Evolutionary conservation across 2,113 vertebrate genomes (phyloP).

Genomic region (Xiphorhynchus elegans): DNA sequence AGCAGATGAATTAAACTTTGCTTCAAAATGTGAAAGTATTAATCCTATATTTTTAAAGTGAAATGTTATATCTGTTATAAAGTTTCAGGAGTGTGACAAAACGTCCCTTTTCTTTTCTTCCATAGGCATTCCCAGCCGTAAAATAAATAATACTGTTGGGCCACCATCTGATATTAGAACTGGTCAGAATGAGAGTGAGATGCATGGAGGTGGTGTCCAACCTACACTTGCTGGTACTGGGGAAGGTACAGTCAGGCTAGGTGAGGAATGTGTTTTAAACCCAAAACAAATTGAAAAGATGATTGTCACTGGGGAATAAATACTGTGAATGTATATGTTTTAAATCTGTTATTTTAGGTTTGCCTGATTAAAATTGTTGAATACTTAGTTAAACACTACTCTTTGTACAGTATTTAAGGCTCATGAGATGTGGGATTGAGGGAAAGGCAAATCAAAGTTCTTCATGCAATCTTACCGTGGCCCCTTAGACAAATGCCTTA

Average conservation of each 20-base stretch:
- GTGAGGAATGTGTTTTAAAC: slow-evolving; percentile 71
- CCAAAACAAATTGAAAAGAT: neutral
- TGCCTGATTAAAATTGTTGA: neutral
- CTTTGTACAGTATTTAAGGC: neutral
- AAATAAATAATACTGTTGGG: slow-evolving; percentile 70
- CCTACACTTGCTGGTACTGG: slow-evolving; percentile 76
- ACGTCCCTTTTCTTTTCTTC: neutral
- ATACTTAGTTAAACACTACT: neutral
- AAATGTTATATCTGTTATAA: neutral
- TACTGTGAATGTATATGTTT: neutral
- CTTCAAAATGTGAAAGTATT: neutral
- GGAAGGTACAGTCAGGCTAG: slow-evolving; percentile 80
- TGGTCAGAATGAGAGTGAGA: slow-evolving; percentile 80
- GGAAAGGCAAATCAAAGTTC: neutral
- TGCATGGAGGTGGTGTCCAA: slow-evolving; percentile 72
- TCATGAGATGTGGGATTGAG: neutral
- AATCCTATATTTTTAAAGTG: neutral
- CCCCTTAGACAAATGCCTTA: neutral
- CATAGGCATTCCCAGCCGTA: slow-evolving; percentile 87
- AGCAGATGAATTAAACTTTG: neutral
- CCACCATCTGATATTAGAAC: slow-evolving; percentile 73
- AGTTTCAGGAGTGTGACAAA: neutral
- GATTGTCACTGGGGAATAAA: neutral
- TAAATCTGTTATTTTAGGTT: neutral
- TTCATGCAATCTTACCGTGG: neutral